These are phyloP conservation scores for Mormyrops attenuatus DNA, from an alignment of 2,797 vertebrate species.

Conservation along the genomic window DNA sequence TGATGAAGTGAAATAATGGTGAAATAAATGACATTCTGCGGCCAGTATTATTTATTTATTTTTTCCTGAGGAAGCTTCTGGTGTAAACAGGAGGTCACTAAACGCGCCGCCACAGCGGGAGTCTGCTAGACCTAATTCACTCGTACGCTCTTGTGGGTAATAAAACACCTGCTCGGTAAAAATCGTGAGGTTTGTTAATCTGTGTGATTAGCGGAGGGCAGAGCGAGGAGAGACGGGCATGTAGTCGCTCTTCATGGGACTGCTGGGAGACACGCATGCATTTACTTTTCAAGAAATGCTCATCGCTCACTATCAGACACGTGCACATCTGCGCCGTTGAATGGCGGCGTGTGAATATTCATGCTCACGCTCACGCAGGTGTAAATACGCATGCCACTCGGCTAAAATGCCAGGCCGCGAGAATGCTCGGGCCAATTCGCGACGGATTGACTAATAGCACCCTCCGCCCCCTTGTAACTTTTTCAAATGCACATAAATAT, in stretches of 20 bases:
- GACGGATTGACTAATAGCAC: constrained; percentile 34
- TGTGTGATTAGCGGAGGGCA: background rate
- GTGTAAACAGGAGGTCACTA: background rate
- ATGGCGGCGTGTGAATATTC: background rate
- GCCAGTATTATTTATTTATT: background rate
- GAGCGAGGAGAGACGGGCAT: background rate
- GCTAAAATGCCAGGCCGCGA: background rate
- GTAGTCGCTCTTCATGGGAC: background rate
- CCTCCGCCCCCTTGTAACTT: constrained; percentile 27
- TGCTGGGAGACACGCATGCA: background rate
- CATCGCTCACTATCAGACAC: background rate
- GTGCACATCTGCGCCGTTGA: background rate
- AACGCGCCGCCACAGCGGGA: background rate
- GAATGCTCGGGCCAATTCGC: background rate
- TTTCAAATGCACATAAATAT: constrained; percentile 43
- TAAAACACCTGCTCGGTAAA: background rate
- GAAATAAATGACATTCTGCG: constrained; percentile 3
- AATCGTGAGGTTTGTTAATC: background rate
- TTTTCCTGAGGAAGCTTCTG: constrained; percentile 16
- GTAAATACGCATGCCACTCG: background rate
- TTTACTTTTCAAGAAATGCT: background rate
- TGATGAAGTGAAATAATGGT: constrained; percentile 34
- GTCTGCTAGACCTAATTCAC: background rate
- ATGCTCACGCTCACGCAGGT: background rate
- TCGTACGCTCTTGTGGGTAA: background rate